Evolutionary conservation across 2,888 invertebrate genomes (phyloP), one percentile per base, ranked within the genome.

Genomic region (Phalangium opilio): DNA sequence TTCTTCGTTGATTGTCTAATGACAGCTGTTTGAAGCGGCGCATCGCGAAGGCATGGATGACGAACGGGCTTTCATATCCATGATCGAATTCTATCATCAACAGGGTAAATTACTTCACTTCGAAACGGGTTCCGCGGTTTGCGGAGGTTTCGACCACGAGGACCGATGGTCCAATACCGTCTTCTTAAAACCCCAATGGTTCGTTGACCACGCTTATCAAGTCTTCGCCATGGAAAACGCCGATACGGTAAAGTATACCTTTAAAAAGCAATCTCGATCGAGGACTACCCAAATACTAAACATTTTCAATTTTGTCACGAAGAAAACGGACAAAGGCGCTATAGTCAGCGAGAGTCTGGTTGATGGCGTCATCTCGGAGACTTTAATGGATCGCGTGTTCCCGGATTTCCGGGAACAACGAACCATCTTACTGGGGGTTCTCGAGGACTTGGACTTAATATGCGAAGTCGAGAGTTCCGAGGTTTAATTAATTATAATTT

Each of bases 51-150:
- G 61, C 18, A 60, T 66, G 19, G 55, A 50, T n/a, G 55, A 57
- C 15, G 58, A 58, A 4, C 60, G 60, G 21, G 65, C 66, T 48
- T 56, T 68, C 19, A 55, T 57, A 41, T 63, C 65, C 3, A 59
- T 66, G 58, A 55, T 67, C 17, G 59, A 64, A 50, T 67, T 67
- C 51, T 66, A 64, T 55, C 67, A 68, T 50, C 66, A 67, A 54
- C 59, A 67, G 5, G 67, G 67, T 2, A 58, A 62, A 27, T 53
- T 67, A 14, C 60, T 66, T 45, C 61, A 62, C 54, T 61, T 63
- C 48, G 63, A 58, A 2, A 53, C 60, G 19, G 63, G 64, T 52
- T 58, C 56, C 36, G 52, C 60, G 19, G 57, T 64, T 21, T 20
- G 20, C 8, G 44, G 40, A 49, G n/a, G 48, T 46, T 27, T 27